These are phyloP conservation scores for Melanaphis sacchari DNA, from an alignment of 1,140 invertebrate genomes.

Conservation along the genomic window DNA sequence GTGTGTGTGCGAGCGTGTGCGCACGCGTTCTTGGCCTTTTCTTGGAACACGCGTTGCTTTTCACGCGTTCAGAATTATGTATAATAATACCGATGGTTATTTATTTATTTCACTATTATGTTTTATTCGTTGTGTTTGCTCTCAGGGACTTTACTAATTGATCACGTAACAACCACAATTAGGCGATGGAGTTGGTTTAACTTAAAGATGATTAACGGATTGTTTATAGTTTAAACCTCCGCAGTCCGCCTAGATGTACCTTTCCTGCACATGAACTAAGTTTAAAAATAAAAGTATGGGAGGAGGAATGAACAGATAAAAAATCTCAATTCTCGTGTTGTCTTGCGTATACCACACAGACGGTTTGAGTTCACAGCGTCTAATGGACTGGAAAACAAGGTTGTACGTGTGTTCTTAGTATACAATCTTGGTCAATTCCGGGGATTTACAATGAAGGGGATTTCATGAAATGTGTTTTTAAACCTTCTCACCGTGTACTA, in stretches of 20 bases:
- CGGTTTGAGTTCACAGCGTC: neutral
- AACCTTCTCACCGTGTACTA: neutral
- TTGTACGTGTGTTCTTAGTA: neutral
- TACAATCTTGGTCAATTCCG: neutral
- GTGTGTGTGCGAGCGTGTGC: neutral
- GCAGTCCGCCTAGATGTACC: neutral
- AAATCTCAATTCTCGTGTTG: neutral
- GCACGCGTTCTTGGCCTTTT: no score
- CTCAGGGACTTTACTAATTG: neutral
- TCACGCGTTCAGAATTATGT: neutral
- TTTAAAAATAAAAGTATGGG: neutral
- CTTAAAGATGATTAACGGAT: neutral
- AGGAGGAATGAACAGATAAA: neutral
- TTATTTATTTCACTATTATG: neutral
- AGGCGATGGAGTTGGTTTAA: neutral
- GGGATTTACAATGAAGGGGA: neutral
- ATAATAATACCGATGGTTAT: neutral
- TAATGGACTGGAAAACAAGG: neutral
- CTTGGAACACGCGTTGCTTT: neutral
- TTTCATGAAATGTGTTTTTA: constrained; percentile 10
- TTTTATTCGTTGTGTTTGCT: neutral
- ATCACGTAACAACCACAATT: neutral
- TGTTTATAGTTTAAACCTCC: neutral
- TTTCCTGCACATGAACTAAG: neutral
- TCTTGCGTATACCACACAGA: neutral